A percentile compares a stretch with the other conserved stretches of the same genome.
phyloP scores from a whole-genome alignment of 2,113 vertebrate species.

The Dasyurus viverrinus region DNA sequence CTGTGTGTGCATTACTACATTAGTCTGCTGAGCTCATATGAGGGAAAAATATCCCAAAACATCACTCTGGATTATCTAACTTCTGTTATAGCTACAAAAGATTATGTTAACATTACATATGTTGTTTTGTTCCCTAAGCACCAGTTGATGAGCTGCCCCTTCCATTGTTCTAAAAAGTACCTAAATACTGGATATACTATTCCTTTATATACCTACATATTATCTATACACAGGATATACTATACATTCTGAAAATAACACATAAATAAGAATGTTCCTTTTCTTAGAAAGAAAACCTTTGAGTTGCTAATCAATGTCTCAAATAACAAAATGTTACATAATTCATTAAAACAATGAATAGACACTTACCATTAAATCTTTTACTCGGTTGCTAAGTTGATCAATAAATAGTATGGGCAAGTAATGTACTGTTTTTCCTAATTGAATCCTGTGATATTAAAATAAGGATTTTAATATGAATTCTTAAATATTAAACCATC shows the following conservation, averaged over 20 bases:
- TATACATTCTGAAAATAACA: neutral
- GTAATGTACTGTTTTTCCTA: constrained; percentile 95
- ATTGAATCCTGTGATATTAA: constrained; percentile 87
- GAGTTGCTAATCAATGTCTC: neutral
- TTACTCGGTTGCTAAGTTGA: constrained; percentile 97
- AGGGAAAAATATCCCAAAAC: neutral
- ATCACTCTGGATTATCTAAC: neutral
- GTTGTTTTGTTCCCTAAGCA: neutral
- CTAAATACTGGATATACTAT: neutral
- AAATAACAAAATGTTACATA: neutral
- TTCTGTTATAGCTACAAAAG: neutral
- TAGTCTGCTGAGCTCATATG: neutral
- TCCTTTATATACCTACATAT: neutral
- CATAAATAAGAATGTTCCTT: neutral
- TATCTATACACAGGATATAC: neutral
- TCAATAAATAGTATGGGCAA: constrained; percentile 99
- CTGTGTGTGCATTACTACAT: neutral
- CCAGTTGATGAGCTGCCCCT: neutral
- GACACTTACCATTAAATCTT: constrained; percentile 93
- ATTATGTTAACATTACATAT: neutral
- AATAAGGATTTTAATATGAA: constrained; percentile 68
- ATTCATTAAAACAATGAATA: neutral
- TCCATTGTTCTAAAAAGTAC: neutral
- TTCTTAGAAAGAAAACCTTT: neutral
- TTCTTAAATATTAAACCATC: neutral